A percentile compares a stretch with the other conserved stretches of the same genome.
Conservation (phyloP, 1,140 invertebrate species). For the Mesaphorura yosii region DNA sequence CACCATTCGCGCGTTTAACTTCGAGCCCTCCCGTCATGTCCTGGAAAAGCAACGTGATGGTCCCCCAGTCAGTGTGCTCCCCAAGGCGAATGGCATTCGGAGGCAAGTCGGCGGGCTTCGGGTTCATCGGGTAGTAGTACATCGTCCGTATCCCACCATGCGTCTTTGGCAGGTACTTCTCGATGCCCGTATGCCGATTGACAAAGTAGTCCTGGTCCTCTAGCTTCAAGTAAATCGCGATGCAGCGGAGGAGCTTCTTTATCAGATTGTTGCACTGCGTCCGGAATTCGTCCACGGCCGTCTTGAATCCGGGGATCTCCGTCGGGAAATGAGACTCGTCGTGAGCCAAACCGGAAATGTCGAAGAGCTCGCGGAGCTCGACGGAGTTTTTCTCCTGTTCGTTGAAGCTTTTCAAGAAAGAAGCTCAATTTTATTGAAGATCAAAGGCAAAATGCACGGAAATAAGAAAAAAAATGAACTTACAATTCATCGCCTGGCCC, state of each 20-base stretch:
- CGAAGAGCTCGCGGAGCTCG: constrained; percentile 12
- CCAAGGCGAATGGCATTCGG: constrained; percentile 6
- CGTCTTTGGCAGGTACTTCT: neutral
- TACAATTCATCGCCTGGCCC: constrained; percentile 7
- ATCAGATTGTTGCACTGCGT: neutral
- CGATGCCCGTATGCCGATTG: constrained; percentile 8
- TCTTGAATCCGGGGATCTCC: constrained; percentile 17
- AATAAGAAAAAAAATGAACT: neutral
- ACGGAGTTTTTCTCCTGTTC: constrained; percentile 5
- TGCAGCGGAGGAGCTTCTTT: constrained; percentile 9
- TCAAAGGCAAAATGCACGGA: neutral
- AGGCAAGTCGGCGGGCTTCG: neutral
- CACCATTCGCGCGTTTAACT: constrained; percentile 4
- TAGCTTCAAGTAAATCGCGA: constrained; percentile 6
- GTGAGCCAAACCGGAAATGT: neutral
- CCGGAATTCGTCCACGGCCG: constrained; percentile 12
- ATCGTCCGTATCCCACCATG: constrained; percentile 9
- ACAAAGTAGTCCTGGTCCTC: constrained; percentile 18
- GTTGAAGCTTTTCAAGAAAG: neutral
- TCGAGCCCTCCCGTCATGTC: constrained; percentile 18
- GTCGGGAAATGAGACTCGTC: constrained; percentile 6
- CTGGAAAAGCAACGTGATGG: constrained; percentile 18
- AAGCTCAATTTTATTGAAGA: neutral
- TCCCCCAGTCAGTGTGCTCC: constrained; percentile 21
- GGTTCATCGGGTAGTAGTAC: constrained; percentile 5